phyloP scores from a whole-genome alignment of 2,113 vertebrate species.

The Dipodomys merriami region DNA sequence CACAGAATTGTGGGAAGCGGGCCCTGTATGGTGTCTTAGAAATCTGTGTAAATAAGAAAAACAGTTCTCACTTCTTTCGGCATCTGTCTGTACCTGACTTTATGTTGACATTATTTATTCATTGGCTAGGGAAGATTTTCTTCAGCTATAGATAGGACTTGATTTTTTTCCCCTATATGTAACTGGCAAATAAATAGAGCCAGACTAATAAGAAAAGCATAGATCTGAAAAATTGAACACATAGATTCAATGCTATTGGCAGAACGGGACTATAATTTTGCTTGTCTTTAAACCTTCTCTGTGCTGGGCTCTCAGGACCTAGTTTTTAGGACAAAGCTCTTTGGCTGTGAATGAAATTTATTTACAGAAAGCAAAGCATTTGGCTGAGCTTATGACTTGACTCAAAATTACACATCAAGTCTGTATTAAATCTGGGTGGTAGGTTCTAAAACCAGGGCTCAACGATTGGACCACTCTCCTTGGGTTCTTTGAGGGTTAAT shows the following conservation, averaged over 20 bases:
- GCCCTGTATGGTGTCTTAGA: background rate
- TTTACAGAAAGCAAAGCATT: constrained; percentile 37
- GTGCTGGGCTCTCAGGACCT: background rate
- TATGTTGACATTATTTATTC: background rate
- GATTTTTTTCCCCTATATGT: background rate
- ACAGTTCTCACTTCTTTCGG: background rate
- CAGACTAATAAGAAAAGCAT: constrained; percentile 39
- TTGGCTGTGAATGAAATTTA: constrained; percentile 56
- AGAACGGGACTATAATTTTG: constrained; percentile 20
- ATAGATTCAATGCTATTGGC: constrained; percentile 29
- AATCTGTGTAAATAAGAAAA: constrained; percentile 54
- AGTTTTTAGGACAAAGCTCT: background rate
- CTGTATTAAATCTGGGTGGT: background rate
- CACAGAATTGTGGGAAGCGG: background rate
- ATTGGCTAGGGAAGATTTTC: constrained; percentile 43
- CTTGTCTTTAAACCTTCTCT: constrained; percentile 22
- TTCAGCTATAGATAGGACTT: background rate
- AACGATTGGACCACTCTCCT: background rate
- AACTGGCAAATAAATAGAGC: constrained; percentile 37
- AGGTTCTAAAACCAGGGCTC: background rate
- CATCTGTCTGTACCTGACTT: background rate
- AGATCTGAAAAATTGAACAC: constrained; percentile 7
- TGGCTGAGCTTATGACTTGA: constrained; percentile 18
- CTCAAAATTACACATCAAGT: background rate
- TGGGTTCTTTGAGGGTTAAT: constrained; percentile 49